Evolutionary conservation across 2,797 vertebrate genomes (phyloP), one percentile per base, ranked within the genome.

Genomic region (Miichthys miiuy): DNA sequence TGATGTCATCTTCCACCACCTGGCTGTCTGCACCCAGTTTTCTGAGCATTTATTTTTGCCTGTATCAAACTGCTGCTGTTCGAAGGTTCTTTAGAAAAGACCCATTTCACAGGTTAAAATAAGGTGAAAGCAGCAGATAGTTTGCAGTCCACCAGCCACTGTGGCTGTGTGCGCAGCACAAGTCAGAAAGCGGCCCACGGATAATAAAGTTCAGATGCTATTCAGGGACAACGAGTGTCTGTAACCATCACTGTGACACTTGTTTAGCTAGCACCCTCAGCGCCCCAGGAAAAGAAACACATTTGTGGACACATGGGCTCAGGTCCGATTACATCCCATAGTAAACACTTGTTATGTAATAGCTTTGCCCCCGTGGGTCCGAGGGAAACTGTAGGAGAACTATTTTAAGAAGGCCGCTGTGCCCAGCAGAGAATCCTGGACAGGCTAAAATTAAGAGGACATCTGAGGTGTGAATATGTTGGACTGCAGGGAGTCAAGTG

Each of bases 311-410:
- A 60, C 55, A 75, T 55, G 58, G 64, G 67, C 30, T 56, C 60
- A 30, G 85, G 48, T 90, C 80, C 0, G 6, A 70, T 91, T 85
- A 80, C 88, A 67, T 47, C 62, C 80, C 73, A 86, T 90, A 87
- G 85, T 87, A 91, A 86, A 89, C 80, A 89, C 75, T 63, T 72
- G 75, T 87, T 89, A 76, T 66, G 62, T 77, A 87, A 84, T 77
- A 79, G 80, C 56, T 5, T 61, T 62, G 27, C 13, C 61, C 65
- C 60, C 12, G 7, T 27, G 68, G 38, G 54, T 63, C 12, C 70
- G 48, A 76, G 65, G 69, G 84, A 90, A 88, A 88, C 58, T 47
- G 46, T 80, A 84, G 83, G 74, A 65, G 75, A 74, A 18, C 27
- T 88, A 86, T 85, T 85, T 87, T 79, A 84, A 86, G 79, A 80